Base-by-base conservation (phyloP, 2,888 invertebrate genomes). In the Oscheius sp. region DNA sequence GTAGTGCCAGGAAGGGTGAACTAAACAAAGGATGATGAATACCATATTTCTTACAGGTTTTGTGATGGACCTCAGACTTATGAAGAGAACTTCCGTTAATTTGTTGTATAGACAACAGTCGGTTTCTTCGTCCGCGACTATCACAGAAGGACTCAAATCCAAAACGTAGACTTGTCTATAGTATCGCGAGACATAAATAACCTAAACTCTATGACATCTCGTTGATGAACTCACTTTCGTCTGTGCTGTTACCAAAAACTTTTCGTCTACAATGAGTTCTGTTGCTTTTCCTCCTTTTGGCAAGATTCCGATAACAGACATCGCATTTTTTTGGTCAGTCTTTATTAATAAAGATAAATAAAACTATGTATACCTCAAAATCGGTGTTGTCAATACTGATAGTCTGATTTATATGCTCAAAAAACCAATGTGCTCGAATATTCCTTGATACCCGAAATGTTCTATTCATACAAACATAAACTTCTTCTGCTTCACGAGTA, bases 131-230 rank as follows among this genome's bases (percentile, higher is more conserved):
- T 88, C 87, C 88, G 92, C 91, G 69, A 91, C 90, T 54, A 91
- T 90, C 68, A 91, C 89, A 1, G 92, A 92, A 9, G 92, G 92
- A 85, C 92, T 92, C 86, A 92, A 89, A 87, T 93, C 92, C 69
- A 93, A 88, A 78, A 92, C 91, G 85, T 91, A 92, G 51, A 91
- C 92, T 76, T 92, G 89, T 73, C 91, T 89, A 86, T 92, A 92
- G 71, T 89, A 89, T 76, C 90, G 90, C 22, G 92, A 90, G 44
- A 92, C 87, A 86, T 92, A 92, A 78, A 90, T 90, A 36, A 92
- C 88, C 71, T 89, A 88, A 47, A 91, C 44, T 17, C 22, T 14
- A 44, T 44, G 12, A 14, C 22, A 47, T 22, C 17, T 24, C 20
- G 24, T 24, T 20, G 47, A n/a, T n/a, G n/a, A n/a, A n/a, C n/a